Conservation (phyloP, 2,888 invertebrate genomes). For the Alviniconcha strummeri region DNA sequence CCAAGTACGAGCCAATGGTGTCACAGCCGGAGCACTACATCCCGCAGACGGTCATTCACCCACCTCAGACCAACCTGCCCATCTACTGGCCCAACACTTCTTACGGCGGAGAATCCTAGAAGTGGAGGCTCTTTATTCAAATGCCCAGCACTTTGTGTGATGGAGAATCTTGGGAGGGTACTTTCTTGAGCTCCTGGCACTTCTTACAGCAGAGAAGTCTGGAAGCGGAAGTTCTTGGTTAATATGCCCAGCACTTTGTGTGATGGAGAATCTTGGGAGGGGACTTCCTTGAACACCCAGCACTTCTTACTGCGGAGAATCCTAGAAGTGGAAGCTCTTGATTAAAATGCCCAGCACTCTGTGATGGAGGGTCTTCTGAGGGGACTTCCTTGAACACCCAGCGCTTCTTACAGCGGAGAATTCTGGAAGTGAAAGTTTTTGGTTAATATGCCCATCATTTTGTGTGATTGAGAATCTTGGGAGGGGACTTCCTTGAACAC, state of each 20-base stretch:
- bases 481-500: too few relatives aligned
- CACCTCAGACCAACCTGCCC: background rate
- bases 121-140: background rate
- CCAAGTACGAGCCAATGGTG: constrained; percentile 19
- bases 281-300: too few relatives aligned
- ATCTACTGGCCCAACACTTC: constrained; percentile 19
- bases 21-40: constrained; percentile 10
- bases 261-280: too few relatives aligned
- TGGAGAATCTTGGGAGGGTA: background rate
- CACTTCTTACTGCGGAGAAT: constrained; percentile 2
- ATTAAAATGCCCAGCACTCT: background rate
- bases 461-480: too few relatives aligned
- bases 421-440: too few relatives aligned
- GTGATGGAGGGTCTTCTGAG: background rate
- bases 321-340: background rate
- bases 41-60: background rate
- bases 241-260: too few relatives aligned
- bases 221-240: too few relatives aligned
- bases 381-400: background rate
- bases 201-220: background rate
- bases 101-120: constrained; percentile 6
- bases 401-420: background rate
- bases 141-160: background rate
- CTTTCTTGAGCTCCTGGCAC: background rate
- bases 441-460: too few relatives aligned